These are phyloP conservation scores for Caenorhabditis remanei DNA, from an alignment of 1,140 invertebrate genomes.

Conservation along the genomic window DNA sequence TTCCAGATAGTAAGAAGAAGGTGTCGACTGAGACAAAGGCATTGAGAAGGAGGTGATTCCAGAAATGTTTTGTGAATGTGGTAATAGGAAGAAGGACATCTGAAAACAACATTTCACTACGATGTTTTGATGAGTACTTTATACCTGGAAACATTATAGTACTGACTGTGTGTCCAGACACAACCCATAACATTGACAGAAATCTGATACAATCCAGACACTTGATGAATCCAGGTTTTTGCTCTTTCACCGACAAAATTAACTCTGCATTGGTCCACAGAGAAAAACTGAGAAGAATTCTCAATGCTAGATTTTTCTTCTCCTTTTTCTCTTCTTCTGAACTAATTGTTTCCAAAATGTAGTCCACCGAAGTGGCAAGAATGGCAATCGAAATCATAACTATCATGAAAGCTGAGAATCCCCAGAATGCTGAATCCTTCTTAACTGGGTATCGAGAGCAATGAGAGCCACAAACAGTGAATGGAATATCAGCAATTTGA, in stretches of 20 bases:
- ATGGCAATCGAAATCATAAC: not conserved
- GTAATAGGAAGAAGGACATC: conserved; percentile 12
- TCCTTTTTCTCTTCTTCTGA: not conserved
- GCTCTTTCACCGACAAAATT: conserved; percentile 54
- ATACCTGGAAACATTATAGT: not conserved
- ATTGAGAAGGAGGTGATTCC: conserved; percentile 9
- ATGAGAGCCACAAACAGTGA: not conserved
- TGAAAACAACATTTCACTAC: not conserved
- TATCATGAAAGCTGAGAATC: not conserved
- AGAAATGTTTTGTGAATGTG: not conserved
- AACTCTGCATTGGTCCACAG: conserved; percentile 63
- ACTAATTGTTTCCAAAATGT: not conserved
- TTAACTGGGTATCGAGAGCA: not conserved
- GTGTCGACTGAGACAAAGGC: conserved; percentile 38
- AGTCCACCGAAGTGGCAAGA: not conserved
- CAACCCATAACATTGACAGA: conserved; percentile 77
- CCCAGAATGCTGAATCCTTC: not conserved
- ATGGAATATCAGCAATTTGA: not conserved
- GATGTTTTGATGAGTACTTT: not conserved
- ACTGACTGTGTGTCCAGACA: conserved; percentile 72
- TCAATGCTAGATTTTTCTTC: not conserved
- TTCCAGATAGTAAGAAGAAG: conserved; percentile 38
- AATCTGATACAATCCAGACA: conserved; percentile 77
- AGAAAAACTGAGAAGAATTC: conserved; percentile 61
- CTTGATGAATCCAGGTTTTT: conserved; percentile 51